Base-by-base conservation (phyloP, 37 sponge, comb jelly and placozoan genomes). In the Bolinopsis microptera region DNA sequence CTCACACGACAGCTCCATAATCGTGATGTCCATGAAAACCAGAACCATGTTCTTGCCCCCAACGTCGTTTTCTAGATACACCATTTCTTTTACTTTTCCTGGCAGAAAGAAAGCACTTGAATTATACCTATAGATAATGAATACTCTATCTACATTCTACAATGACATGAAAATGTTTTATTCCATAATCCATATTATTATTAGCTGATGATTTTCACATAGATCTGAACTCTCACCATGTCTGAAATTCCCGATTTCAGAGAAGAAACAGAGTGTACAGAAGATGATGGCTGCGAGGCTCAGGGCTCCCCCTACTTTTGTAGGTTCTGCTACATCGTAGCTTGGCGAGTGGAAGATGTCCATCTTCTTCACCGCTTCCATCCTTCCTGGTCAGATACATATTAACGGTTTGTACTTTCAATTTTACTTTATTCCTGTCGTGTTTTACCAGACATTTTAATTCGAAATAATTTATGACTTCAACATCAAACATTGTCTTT, bases 301-400 rank as follows among this genome's bases (percentile, higher is more conserved):
- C 31, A 72, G 75, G 26, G n/a, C 75, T 72, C 75, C 75, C 3
- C 75, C 75, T 28, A 28, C 5, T 5, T 30, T 28, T 24, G 75
- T 30, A 2, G 75, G 75, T 21, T 72, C 75, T 24, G 75, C 75
- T 3, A 72, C 75, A 72, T 72, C 75, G 31, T 30, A n/a, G 26
- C 75, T 72, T n/a, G 75, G 75, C n/a, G 75, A 72, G 26, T 72
- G 75, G 75, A 72, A 72, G 5, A 72, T 72, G 31, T 72, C 75
- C 75, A 72, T 5, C 75, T 28, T 72, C 26, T n/a, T n/a, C 26
- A 48, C 13, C 5, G 13, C 5, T 18, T 48, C 61, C 61, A 48
- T 48, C 61, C 61, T 48, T n/a, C n/a, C n/a, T n/a, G n/a, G n/a
- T n/a, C n/a, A n/a, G n/a, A n/a, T n/a, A n/a, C n/a, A n/a, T n/a